Conservation (phyloP, 2,113 vertebrate genomes). For the Vidua macroura region DNA sequence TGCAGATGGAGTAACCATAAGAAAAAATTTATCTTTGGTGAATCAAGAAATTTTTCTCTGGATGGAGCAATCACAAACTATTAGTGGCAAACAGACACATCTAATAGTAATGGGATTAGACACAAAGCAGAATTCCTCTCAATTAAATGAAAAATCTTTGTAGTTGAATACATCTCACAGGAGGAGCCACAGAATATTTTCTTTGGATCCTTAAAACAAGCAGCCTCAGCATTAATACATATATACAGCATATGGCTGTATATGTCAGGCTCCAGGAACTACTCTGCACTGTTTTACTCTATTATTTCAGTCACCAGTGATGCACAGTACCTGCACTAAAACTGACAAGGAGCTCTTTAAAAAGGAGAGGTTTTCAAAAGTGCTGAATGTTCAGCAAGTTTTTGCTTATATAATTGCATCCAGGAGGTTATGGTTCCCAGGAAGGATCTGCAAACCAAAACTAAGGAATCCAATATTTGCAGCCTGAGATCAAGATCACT, state of each 20-base stretch:
- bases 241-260: not conserved
- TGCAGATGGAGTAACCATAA: not conserved
- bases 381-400: rapidly evolving
- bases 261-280: not conserved
- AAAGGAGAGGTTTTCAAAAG: not conserved
- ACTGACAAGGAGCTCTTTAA: not conserved
- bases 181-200: not conserved
- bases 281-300: not conserved
- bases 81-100: not conserved
- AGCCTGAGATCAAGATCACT: not conserved
- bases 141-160: not conserved
- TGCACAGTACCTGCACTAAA: not conserved
- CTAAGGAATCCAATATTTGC: not conserved
- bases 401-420: not conserved
- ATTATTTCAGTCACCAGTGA: not conserved
- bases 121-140: not conserved
- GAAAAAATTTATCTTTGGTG: not conserved
- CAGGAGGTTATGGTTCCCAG: not conserved
- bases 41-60: not conserved
- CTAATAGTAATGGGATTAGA: not conserved
- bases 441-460: not conserved
- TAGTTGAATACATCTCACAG: not conserved
- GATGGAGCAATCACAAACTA: not conserved
- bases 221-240: not conserved
- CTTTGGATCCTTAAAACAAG: not conserved